Evolutionary conservation across 2,797 vertebrate species (phyloP).

Genomic region (Syncerus caffer): DNA sequence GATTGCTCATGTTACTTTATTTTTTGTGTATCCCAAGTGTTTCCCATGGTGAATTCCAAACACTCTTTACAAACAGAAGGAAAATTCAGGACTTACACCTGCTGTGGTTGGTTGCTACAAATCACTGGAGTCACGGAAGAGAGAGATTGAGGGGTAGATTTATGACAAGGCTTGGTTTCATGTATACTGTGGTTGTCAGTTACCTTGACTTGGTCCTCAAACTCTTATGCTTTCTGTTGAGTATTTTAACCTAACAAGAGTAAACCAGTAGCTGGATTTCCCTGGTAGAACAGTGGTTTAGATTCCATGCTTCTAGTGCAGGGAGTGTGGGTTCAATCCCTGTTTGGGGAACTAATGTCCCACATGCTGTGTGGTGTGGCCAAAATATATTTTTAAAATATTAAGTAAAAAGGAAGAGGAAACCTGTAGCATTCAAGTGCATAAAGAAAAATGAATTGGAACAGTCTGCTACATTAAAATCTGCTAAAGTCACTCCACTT

Average conservation of each 20-base stretch:
- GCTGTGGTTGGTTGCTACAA: not conserved
- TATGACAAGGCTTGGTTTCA: not conserved
- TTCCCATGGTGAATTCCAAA: not conserved
- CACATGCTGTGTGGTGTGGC: not conserved
- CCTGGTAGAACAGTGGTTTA: not conserved
- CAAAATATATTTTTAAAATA: not conserved
- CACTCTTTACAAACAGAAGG: not conserved
- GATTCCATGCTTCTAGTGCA: not conserved
- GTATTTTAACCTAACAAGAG: not conserved
- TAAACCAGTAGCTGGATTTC: not conserved
- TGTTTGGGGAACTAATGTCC: not conserved
- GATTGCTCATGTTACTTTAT: not conserved
- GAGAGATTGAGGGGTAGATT: not conserved
- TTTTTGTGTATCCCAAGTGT: not conserved
- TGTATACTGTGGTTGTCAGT: not conserved
- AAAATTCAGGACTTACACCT: not conserved
- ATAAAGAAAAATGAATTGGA: not conserved
- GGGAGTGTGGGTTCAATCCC: not conserved
- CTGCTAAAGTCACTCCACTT: not conserved
- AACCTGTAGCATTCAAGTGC: not conserved
- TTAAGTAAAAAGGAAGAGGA: not conserved
- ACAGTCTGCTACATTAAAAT: not conserved
- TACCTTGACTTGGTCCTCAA: not conserved
- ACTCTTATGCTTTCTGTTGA: not conserved
- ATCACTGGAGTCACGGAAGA: not conserved